A percentile compares a stretch with the other conserved stretches of the same genome.
These are phyloP conservation scores for Chaenogobius annularis DNA, from an alignment of 2,113 vertebrate genomes.

Conservation along the genomic window DNA sequence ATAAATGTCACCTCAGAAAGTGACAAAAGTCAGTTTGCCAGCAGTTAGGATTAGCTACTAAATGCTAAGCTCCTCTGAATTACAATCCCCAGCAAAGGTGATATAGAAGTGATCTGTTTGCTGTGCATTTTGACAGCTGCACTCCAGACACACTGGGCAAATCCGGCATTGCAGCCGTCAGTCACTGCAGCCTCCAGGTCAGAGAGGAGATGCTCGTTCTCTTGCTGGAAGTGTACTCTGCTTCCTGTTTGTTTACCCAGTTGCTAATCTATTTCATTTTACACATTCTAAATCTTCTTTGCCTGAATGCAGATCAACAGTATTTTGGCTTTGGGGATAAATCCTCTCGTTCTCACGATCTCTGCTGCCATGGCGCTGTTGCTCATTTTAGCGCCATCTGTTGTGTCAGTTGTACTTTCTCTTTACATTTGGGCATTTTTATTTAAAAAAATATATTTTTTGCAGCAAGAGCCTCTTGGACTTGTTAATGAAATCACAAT, in stretches of 20 bases:
- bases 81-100: slow-evolving; percentile 37
- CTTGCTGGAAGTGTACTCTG: not conserved
- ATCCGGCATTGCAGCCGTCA: not conserved
- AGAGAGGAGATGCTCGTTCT: not conserved
- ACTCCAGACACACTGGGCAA: not conserved
- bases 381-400: slow-evolving; percentile 6
- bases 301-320: slow-evolving; percentile 28
- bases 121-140: not conserved
- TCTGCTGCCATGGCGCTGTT: not conserved
- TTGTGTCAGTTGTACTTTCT: not conserved
- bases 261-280: slow-evolving; percentile 2
- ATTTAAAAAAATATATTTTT: not conserved
- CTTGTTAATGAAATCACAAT: too few species aligned
- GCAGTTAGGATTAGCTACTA: slow-evolving; percentile 53
- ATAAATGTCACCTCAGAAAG: slow-evolving; percentile 23
- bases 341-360: slow-evolving; percentile 3
- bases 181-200: not conserved
- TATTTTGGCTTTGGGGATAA: slow-evolving; percentile 34
- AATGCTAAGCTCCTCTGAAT: slow-evolving; percentile 46
- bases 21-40: slow-evolving; percentile 40
- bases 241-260: slow-evolving; percentile 3
- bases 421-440: not conserved
- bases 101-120: not conserved
- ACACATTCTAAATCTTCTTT: slow-evolving; percentile 39
- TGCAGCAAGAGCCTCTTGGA: not conserved